These are phyloP conservation scores for Pangasius mekongensis DNA, from an alignment of 2,797 vertebrate species.

Conservation along the genomic window DNA sequence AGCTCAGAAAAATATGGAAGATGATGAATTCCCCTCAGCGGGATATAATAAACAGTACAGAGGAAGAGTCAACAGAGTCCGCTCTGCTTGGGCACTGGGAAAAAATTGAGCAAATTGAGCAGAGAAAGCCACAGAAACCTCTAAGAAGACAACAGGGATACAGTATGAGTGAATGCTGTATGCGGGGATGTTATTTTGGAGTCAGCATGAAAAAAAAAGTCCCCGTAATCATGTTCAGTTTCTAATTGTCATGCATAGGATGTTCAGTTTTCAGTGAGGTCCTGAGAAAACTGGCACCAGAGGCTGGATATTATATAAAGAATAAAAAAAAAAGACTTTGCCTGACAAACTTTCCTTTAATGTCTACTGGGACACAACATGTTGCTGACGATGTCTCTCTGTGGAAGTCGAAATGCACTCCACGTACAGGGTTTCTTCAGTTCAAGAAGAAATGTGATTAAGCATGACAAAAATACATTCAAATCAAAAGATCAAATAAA, in stretches of 20 bases:
- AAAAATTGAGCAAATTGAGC: constrained; percentile 61
- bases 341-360: constrained; percentile 61
- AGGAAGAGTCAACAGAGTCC: constrained; percentile 41
- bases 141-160: constrained; percentile 53
- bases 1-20: constrained; percentile 56
- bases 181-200: constrained; percentile 61
- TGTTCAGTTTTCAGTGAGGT: constrained; percentile 66
- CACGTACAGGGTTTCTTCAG: background rate
- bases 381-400: background rate
- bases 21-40: constrained; percentile 68
- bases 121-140: constrained; percentile 54
- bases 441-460: constrained; percentile 1
- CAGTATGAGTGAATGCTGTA: constrained; percentile 69
- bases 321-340: constrained; percentile 60
- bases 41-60: constrained; percentile 65
- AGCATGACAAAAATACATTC: background rate
- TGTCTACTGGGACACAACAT: constrained; percentile 29
- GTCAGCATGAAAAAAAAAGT: constrained; percentile 62
- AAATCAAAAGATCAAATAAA: constrained; percentile 5
- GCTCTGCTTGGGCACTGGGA: constrained; percentile 2
- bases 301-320: constrained; percentile 69
- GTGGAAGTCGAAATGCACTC: background rate
- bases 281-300: constrained; percentile 48
- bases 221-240: constrained; percentile 67
- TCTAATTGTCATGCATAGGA: constrained; percentile 53